These are phyloP conservation scores for cat (Felis catus) DNA, from an alignment of 2,113 vertebrate species.

Conservation along the genomic window F.catus_Fca126_mat1.0 CM031423.1:10395501-10396000, in stretches of 20 bases:
- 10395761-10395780: neutral
- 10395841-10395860: neutral
- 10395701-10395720: neutral
- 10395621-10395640: neutral
- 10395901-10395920: neutral
- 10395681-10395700: constrained; percentile 46
- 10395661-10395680: neutral
- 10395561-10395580: neutral
- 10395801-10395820: neutral
- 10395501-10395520: neutral
- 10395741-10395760: neutral
- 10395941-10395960: no score
- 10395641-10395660: neutral
- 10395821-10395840: neutral
- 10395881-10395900: neutral
- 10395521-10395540: constrained; percentile 6
- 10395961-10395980: rapidly evolving
- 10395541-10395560: neutral
- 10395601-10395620: neutral
- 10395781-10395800: neutral
- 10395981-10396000: neutral
- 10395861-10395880: neutral
- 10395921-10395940: neutral
- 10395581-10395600: neutral
- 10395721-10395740: neutral